These are phyloP conservation scores for Madoqua kirkii DNA, from an alignment of 2,113 vertebrate species.

Conservation along the genomic window DNA sequence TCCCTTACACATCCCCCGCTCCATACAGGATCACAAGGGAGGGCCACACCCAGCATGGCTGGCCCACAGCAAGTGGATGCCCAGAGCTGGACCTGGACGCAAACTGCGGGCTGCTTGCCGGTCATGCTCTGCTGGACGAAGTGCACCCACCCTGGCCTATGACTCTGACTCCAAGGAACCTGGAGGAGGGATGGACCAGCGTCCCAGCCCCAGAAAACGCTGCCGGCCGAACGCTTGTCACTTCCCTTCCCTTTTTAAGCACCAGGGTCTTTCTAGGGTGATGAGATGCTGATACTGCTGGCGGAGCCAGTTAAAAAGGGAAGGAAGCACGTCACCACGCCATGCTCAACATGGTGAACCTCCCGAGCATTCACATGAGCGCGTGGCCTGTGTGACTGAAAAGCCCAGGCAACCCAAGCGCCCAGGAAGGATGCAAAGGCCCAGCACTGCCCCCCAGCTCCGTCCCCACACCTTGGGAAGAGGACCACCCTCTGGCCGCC, in stretches of 20 bases:
- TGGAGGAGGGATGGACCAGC: background rate
- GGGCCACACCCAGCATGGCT: too few relatives aligned
- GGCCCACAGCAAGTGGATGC: background rate
- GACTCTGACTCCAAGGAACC: background rate
- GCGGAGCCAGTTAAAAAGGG: accelerated
- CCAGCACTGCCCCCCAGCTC: background rate
- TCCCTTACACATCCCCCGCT: background rate
- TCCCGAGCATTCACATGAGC: background rate
- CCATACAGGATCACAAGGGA: background rate
- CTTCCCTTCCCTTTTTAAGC: background rate
- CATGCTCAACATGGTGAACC: accelerated
- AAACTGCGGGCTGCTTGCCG: background rate
- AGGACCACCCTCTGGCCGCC: too few relatives aligned
- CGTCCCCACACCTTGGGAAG: background rate
- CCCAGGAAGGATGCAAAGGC: background rate
- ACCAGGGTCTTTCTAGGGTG: background rate
- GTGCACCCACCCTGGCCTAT: background rate
- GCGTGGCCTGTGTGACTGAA: accelerated
- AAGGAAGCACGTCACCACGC: background rate
- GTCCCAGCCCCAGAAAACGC: background rate
- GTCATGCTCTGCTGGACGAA: background rate
- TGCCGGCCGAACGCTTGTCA: background rate
- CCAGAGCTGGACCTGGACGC: background rate
- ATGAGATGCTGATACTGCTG: background rate
- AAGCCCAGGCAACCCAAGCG: background rate